phyloP scores from a whole-genome alignment of 23 tunicate genomes.

The Corella eumyota region DNA sequence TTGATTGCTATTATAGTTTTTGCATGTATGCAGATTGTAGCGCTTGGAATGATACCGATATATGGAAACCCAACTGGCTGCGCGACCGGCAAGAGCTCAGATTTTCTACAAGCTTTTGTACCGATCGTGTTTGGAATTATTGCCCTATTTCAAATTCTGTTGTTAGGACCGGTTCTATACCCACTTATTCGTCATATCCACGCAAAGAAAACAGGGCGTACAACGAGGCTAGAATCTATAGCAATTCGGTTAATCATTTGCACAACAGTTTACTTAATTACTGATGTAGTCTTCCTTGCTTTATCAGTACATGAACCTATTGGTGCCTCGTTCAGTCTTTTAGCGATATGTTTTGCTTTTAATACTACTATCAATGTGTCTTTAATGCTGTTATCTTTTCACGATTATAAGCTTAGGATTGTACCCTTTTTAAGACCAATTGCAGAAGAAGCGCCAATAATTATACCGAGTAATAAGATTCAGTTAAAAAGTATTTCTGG shows the following conservation, averaged over 20 bases:
- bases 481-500: too few relatives aligned
- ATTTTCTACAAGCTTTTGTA: constrained; percentile 7
- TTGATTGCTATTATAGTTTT: constrained; percentile 6
- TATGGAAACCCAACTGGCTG: neutral
- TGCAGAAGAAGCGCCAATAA: too few relatives aligned
- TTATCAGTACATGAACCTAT: neutral
- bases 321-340: neutral
- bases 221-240: neutral
- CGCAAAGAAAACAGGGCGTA: neutral
- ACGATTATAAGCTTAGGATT: neutral
- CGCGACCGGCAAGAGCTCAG: constrained; percentile 7
- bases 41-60: constrained; percentile 5
- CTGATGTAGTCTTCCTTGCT: constrained; percentile 9
- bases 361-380: constrained; percentile 4
- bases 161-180: constrained; percentile 6
- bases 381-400: constrained; percentile 3
- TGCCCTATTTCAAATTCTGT: constrained; percentile 1
- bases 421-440: constrained; percentile 9
- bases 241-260: constrained; percentile 5
- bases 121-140: neutral
- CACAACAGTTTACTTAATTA: constrained; percentile 4
- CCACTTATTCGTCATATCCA: constrained; percentile 8
- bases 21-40: constrained; percentile 2
- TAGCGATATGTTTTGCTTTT: constrained; percentile 2
- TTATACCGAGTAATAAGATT: too few relatives aligned